phyloP scores from a whole-genome alignment of 2,113 vertebrate genomes.

The Malurus alboscapulatus region DNA sequence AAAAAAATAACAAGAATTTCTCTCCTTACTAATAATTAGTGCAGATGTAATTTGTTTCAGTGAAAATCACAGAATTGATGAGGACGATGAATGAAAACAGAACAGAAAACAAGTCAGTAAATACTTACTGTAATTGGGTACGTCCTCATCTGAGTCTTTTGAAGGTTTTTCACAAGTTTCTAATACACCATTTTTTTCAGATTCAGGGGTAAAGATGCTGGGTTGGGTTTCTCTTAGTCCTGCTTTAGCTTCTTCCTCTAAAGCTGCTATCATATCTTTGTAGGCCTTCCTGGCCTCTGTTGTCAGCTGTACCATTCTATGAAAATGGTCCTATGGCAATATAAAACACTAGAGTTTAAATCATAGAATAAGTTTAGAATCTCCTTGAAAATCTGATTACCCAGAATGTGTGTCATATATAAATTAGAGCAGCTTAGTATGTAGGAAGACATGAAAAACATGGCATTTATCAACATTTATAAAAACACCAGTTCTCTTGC shows the following conservation, averaged over 20 bases:
- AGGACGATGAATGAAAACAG: neutral
- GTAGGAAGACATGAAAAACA: neutral
- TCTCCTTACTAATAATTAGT: neutral
- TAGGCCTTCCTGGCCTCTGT: slow-evolving; percentile 88
- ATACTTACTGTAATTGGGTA: slow-evolving; percentile 89
- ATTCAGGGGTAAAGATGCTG: neutral
- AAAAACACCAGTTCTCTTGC: neutral
- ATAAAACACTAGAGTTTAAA: neutral
- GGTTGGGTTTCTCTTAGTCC: slow-evolving; percentile 11
- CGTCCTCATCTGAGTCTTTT: slow-evolving; percentile 70
- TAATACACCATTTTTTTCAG: neutral
- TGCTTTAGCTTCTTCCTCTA: slow-evolving; percentile 60
- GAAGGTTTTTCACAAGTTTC: neutral
- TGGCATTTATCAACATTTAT: neutral
- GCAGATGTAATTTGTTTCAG: neutral
- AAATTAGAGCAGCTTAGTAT: neutral
- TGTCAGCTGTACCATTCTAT: slow-evolving; percentile 92
- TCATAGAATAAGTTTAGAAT: neutral
- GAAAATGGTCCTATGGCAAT: slow-evolving; percentile 85
- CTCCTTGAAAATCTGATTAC: neutral
- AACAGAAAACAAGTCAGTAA: neutral
- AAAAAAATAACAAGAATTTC: neutral
- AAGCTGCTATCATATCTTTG: slow-evolving; percentile 82
- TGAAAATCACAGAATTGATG: neutral
- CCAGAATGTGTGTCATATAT: neutral